Evolutionary conservation across 2,113 vertebrate species (phyloP).

Genomic region (Antechinus stuartii): DNA sequence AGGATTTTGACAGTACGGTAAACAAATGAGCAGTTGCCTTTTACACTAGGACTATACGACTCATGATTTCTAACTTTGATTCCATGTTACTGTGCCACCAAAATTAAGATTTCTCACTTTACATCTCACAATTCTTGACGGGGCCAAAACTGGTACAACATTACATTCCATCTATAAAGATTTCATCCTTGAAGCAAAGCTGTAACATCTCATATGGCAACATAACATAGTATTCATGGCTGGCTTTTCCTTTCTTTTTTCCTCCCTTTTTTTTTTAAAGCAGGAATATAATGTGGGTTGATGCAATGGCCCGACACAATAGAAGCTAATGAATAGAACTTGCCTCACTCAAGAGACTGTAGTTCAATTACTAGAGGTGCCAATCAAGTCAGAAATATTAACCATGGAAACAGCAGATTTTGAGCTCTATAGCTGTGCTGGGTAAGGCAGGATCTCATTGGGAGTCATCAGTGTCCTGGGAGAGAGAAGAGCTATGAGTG

Average conservation of each 20-base stretch:
- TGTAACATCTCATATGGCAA: slow-evolving; percentile 64
- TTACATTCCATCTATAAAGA: slow-evolving; percentile 65
- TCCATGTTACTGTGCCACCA: slow-evolving; percentile 59
- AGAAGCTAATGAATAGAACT: slow-evolving; percentile 79
- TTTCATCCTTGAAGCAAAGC: slow-evolving; percentile 65
- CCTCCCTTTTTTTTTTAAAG: not conserved
- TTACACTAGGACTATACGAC: slow-evolving; percentile 46
- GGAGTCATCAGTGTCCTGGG: slow-evolving; percentile 29
- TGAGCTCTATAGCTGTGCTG: slow-evolving; percentile 30
- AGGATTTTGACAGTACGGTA: slow-evolving; percentile 32
- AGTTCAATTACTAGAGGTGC: slow-evolving; percentile 77
- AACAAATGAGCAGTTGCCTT: slow-evolving; percentile 59
- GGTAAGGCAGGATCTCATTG: slow-evolving; percentile 64
- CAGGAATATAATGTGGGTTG: slow-evolving; percentile 74
- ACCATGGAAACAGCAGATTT: slow-evolving; percentile 77
- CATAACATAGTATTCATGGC: slow-evolving; percentile 69
- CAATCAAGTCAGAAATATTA: slow-evolving; percentile 81
- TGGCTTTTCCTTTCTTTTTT: slow-evolving; percentile 52
- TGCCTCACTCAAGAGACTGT: slow-evolving; percentile 72
- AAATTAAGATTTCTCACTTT: slow-evolving; percentile 73
- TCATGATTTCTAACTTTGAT: slow-evolving; percentile 54
- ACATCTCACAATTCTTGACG: slow-evolving; percentile 56
- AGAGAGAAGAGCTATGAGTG: slow-evolving; percentile 45
- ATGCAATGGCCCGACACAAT: slow-evolving; percentile 76
- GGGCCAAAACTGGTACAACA: slow-evolving; percentile 73